Percentiles rank a stretch among this genome's conserved stretches.
phyloP scores from a whole-genome alignment of 2,797 vertebrate species.

The Onychomys torridus region DNA sequence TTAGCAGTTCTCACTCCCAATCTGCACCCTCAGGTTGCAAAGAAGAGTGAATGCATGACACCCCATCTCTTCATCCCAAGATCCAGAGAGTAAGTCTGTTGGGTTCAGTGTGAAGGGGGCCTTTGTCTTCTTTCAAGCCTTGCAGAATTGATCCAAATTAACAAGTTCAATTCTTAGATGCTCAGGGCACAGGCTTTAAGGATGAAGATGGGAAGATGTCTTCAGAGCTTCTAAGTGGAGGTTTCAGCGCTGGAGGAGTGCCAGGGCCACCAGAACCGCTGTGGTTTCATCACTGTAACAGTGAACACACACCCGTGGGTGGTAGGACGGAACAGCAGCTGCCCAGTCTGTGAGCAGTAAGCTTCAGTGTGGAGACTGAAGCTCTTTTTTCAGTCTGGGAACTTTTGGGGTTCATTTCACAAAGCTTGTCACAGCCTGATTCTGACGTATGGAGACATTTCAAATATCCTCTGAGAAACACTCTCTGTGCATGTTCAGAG shows the following conservation, averaged over 20 bases:
- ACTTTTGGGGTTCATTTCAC: background rate
- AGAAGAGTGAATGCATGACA: background rate
- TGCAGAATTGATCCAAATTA: background rate
- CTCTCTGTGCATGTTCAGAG: background rate
- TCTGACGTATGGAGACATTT: background rate
- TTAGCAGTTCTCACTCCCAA: background rate
- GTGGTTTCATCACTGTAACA: background rate
- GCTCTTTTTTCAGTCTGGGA: too few species aligned
- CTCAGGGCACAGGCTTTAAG: background rate
- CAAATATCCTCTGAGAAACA: background rate
- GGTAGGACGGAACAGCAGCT: background rate
- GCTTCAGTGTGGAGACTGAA: background rate
- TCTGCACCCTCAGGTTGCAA: background rate
- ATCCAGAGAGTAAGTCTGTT: background rate
- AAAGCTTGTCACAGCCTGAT: background rate
- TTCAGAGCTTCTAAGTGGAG: background rate
- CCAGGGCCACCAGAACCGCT: background rate
- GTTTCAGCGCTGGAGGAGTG: background rate
- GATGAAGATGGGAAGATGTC: background rate
- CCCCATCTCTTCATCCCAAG: background rate
- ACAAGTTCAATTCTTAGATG: background rate
- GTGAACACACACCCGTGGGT: background rate
- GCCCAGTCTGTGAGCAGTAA: background rate
- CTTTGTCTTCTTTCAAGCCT: background rate
- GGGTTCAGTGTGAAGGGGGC: background rate